Conservation (phyloP, 2,888 invertebrate species). For the Crocallis elinguaria region DNA sequence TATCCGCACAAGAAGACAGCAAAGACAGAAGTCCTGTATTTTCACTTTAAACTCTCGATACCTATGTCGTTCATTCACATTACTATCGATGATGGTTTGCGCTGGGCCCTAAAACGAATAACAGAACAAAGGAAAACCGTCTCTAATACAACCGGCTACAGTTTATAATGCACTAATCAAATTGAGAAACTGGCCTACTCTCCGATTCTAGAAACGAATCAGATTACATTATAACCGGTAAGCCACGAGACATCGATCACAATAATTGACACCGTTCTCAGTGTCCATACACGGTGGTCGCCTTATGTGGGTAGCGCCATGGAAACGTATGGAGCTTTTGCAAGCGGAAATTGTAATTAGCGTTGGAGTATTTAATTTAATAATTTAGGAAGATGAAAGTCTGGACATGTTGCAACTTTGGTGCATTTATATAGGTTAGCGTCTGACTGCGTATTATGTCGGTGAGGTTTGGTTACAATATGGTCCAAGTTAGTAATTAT, state of each 20-base stretch:
- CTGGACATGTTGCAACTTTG: neutral
- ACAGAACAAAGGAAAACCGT: neutral
- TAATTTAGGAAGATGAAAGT: constrained; percentile 2
- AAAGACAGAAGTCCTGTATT: too few relatives aligned
- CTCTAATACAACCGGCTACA: neutral
- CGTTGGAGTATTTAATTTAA: neutral
- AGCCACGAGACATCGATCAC: constrained; percentile 38
- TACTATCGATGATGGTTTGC: too few relatives aligned
- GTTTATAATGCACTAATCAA: neutral
- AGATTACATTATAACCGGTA: constrained; percentile 25
- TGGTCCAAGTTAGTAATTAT: too few relatives aligned
- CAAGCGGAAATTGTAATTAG: constrained; percentile 26
- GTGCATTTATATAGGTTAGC: too few relatives aligned
- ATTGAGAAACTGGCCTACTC: constrained; percentile 17
- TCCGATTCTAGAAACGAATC: constrained; percentile 24
- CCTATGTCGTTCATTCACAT: too few relatives aligned
- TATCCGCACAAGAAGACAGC: too few relatives aligned
- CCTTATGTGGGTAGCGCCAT: constrained; percentile 45
- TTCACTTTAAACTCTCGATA: too few relatives aligned
- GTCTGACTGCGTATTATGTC: too few relatives aligned
- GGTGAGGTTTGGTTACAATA: too few relatives aligned
- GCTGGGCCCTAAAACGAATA: neutral
- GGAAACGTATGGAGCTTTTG: constrained; percentile 22
- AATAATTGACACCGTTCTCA: constrained; percentile 60
- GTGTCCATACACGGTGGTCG: constrained; percentile 34